Evolutionary conservation across 2,797 vertebrate species (phyloP), one percentile per base, ranked within the genome.

Genomic region (Protosalanx chinensis): DNA sequence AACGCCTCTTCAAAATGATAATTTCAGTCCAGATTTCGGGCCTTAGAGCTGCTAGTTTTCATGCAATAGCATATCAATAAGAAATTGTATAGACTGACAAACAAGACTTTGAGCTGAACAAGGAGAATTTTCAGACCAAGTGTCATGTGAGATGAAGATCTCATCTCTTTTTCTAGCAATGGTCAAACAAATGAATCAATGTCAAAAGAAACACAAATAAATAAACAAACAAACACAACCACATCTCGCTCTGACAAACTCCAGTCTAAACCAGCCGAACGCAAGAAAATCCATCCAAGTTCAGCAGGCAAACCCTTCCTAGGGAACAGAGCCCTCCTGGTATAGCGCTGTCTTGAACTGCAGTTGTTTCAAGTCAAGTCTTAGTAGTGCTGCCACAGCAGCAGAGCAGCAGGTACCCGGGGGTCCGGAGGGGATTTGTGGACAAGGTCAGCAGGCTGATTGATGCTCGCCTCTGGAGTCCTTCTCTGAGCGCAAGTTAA

Each of bases 371-470:
- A 70, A 67, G 70, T 72, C 70, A 70, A 70, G 69, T 41, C 51
- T 68, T 72, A 74, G 81, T 83, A 79, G 81, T 80, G 84, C 82
- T 81, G 80, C 81, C 72, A 79, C 82, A 79, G 82, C 79, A 78
- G 80, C 79, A 84, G 82, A 79, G 82, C 79, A 78, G 80, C 79
- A 85, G 82, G 79, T 85, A 77, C 72, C 82, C 83, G 77, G 77
- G 86, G 86, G 84, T 85, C 87, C 86, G 82, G 64, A 66, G 83
- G 87, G 87, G 76, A 83, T 79, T 72, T 71, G 79, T 74, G 81
- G 88, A 88, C 88, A 91, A 89, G 90, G 90, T 90, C 87, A 90
- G 74, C 61, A 76, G 57, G 74, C 81, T 89, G 90, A 91, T 91
- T 91, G 88, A 90, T 90, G 85, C 81, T 84, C 71, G 82, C 81